These are phyloP conservation scores for Nasonia vitripennis DNA, from an alignment of 1,140 invertebrate species.

Conservation along the genomic window DNA sequence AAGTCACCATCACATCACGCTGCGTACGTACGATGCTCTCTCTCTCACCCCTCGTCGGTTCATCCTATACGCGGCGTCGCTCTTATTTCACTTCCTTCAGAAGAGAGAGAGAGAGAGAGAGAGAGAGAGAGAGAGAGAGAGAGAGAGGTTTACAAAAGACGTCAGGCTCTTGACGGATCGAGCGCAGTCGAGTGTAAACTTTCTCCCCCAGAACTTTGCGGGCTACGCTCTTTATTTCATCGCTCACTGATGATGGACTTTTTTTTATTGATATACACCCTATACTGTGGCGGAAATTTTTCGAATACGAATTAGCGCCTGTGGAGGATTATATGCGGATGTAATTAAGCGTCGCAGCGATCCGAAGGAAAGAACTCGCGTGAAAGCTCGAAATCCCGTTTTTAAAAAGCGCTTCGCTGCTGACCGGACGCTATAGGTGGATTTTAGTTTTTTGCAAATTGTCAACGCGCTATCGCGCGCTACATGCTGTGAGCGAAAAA, in stretches of 20 bases:
- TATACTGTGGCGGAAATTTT: not conserved
- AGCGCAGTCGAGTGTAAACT: not conserved
- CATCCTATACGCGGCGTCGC: not conserved
- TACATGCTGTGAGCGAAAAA: not conserved
- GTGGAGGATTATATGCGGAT: not conserved
- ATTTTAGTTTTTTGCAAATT: too few species aligned
- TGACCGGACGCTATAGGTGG: too few species aligned
- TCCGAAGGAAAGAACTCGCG: too few species aligned
- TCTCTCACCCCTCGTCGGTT: not conserved
- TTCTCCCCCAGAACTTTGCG: not conserved
- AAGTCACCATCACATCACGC: not conserved
- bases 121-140: not conserved
- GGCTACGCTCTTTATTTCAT: not conserved
- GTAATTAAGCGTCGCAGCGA: not conserved
- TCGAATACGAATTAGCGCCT: not conserved
- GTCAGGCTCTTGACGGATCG: constrained; percentile 18
- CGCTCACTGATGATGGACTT: not conserved
- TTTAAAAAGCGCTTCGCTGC: not conserved
- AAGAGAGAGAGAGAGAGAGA: not conserved
- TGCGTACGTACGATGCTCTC: not conserved
- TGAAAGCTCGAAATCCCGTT: not conserved
- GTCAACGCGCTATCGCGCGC: too few species aligned
- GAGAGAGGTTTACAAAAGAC: not conserved
- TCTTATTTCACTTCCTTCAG: constrained; percentile 8
- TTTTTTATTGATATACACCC: not conserved